Conservation (phyloP, 2,113 vertebrate species). For the Papio anubis region DNA sequence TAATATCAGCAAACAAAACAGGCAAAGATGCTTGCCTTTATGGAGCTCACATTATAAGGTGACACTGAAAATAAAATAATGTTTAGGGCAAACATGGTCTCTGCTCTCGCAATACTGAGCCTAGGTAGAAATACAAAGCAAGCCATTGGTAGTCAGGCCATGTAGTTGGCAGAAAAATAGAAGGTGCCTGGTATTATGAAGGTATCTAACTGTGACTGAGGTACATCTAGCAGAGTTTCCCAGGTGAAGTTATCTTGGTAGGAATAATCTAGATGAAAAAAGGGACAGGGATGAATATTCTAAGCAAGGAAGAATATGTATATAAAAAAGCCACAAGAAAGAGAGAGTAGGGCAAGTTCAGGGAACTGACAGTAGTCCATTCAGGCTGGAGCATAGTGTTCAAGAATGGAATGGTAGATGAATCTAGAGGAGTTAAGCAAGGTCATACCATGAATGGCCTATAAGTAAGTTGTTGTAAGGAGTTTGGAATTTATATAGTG, state of each 20-base stretch:
- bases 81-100: neutral
- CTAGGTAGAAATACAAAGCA: neutral
- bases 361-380: neutral
- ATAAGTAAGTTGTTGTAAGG: neutral
- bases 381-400: neutral
- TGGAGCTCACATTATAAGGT: neutral
- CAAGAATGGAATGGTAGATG: neutral
- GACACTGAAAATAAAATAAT: neutral
- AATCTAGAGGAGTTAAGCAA: neutral
- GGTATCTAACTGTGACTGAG: neutral
- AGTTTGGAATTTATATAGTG: neutral
- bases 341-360: neutral
- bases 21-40: neutral
- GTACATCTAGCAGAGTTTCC: neutral
- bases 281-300: neutral
- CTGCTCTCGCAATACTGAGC: neutral
- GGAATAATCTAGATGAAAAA: neutral
- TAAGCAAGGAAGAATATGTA: neutral
- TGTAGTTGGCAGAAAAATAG: neutral
- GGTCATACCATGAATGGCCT: neutral
- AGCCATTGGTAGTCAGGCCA: neutral
- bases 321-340: neutral
- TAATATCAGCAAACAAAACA: slow-evolving; percentile 25
- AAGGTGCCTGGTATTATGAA: neutral
- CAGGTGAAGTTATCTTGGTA: slow-evolving; percentile 6